phyloP scores from a whole-genome alignment of 2,113 vertebrate genomes.

The Forbesichthys agassizii region DNA sequence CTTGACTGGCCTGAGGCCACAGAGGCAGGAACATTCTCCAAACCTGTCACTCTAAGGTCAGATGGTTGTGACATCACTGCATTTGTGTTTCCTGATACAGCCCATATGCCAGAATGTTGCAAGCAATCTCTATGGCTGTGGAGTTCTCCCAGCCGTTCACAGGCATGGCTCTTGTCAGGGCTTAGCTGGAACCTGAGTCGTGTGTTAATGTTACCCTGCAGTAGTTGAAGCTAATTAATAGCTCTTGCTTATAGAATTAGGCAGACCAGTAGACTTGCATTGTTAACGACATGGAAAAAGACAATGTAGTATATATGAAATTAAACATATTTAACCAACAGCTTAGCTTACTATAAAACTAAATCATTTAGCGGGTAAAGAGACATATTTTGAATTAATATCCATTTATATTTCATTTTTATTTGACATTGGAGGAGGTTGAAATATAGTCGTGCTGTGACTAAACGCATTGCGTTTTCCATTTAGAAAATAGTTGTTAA shows the following conservation, averaged over 20 bases:
- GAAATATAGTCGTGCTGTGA: no score
- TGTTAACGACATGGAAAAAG: slow-evolving; percentile 35
- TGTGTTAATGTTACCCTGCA: slow-evolving; percentile 50
- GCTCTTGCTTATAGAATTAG: slow-evolving; percentile 19
- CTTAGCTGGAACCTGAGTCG: slow-evolving; percentile 43
- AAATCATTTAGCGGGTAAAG: neutral
- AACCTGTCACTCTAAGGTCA: slow-evolving; percentile 60
- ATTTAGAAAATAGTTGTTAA: neutral
- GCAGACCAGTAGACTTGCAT: slow-evolving; percentile 16
- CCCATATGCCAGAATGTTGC: slow-evolving; percentile 26
- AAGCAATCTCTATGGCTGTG: no score
- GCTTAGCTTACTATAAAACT: slow-evolving; percentile 12
- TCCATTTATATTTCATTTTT: no score
- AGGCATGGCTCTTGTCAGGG: slow-evolving; percentile 27
- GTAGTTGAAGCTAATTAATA: slow-evolving; percentile 39
- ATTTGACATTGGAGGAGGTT: no score
- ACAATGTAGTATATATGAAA: slow-evolving; percentile 44
- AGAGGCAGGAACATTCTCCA: slow-evolving; percentile 36
- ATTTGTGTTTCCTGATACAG: slow-evolving; percentile 55
- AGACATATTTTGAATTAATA: no score
- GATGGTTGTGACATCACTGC: slow-evolving; percentile 57
- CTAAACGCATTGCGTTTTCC: no score
- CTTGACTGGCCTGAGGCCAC: slow-evolving; percentile 55
- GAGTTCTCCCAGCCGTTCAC: neutral
- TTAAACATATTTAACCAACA: slow-evolving; percentile 32